A percentile compares a stretch with the other conserved stretches of the same genome.
phyloP scores from a whole-genome alignment of 1,140 invertebrate species.

The Diorhabda elongata region DNA sequence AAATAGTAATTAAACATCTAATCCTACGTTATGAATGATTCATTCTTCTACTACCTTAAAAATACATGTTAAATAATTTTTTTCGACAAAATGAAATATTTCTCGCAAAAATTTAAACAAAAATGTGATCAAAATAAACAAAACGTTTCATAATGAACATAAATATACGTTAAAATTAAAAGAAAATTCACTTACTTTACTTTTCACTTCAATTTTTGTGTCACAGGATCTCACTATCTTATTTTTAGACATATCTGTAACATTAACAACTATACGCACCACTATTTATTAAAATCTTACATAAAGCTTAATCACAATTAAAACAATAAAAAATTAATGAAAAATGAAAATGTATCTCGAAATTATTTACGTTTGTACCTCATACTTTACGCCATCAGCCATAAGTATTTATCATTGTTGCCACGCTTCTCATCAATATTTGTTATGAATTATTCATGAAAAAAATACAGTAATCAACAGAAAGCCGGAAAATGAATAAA shows the following conservation, averaged over 20 bases:
- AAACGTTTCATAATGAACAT: not conserved
- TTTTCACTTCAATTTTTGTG: constrained; percentile 65
- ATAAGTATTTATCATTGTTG: not conserved
- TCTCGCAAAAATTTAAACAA: not conserved
- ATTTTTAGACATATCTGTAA: constrained; percentile 61
- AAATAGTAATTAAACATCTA: constrained; percentile 4
- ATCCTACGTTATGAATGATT: not conserved
- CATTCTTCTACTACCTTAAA: not conserved
- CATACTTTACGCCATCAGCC: constrained; percentile 14
- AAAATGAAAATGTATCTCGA: constrained; percentile 29
- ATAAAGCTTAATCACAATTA: constrained; percentile 8
- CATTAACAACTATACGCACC: constrained; percentile 15
- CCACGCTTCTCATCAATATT: not conserved
- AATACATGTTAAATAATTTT: not conserved
- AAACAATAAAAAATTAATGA: constrained; percentile 28
- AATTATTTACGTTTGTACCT: constrained; percentile 37
- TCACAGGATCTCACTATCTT: constrained; percentile 56
- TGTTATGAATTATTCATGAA: not conserved
- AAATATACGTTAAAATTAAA: constrained; percentile 22
- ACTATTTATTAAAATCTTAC: not conserved
- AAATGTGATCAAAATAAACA: not conserved
- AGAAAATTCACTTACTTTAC: constrained; percentile 56
- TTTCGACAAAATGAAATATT: not conserved
- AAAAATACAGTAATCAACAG: not conserved
- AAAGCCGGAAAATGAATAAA: too few species aligned